Conservation (phyloP, 2,113 vertebrate genomes). For the Uropsilus gracilis region DNA sequence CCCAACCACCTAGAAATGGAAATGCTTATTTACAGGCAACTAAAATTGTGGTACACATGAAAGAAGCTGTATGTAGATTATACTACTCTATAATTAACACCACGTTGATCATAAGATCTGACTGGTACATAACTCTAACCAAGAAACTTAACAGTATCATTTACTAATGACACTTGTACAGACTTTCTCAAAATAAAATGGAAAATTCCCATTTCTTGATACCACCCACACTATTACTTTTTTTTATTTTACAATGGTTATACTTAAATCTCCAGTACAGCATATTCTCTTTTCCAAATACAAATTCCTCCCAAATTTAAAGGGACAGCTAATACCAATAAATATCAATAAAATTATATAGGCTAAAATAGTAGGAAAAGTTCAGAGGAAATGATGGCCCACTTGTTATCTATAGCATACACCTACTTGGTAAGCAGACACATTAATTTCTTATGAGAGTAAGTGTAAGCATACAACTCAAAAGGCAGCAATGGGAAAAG, state of each 20-base stretch:
- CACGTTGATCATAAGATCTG: not conserved
- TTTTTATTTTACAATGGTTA: not conserved
- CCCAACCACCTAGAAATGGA: not conserved
- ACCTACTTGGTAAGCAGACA: not conserved
- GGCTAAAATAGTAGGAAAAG: not conserved
- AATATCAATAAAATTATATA: not conserved
- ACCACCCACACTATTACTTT: not conserved
- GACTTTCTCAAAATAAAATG: not conserved
- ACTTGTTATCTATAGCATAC: not conserved
- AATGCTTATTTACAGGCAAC: not conserved
- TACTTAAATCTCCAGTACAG: constrained; percentile 24
- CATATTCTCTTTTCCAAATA: constrained; percentile 24
- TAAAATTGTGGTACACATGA: not conserved
- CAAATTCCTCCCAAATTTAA: not conserved
- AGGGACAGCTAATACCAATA: not conserved
- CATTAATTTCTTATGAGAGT: not conserved
- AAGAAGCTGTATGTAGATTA: not conserved
- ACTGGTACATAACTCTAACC: not conserved
- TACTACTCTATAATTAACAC: not conserved
- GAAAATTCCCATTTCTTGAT: not conserved
- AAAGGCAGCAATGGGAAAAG: not conserved
- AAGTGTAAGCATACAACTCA: not conserved
- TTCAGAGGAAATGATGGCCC: not conserved
- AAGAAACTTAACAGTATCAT: constrained; percentile 16
- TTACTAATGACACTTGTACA: not conserved